Conservation (phyloP, 2,797 vertebrate species). For the Pelochelys cantorii region DNA sequence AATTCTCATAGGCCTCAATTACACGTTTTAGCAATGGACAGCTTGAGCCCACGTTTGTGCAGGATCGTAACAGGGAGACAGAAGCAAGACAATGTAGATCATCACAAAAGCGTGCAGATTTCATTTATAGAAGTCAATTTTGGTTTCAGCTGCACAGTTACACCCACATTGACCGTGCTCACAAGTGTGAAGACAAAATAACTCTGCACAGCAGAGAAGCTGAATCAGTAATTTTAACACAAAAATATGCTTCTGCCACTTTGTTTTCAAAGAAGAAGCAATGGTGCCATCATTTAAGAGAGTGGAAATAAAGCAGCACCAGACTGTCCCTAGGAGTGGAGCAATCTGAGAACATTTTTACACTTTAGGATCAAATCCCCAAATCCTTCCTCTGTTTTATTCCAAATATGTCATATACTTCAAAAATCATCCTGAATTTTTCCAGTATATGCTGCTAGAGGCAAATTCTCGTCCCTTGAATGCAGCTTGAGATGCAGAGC, state of each 20-base stretch:
- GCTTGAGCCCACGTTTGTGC: neutral
- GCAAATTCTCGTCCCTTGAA: neutral
- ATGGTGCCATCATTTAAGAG: neutral
- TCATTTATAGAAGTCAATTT: conserved; percentile 71
- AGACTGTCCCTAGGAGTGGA: neutral
- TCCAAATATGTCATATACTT: neutral
- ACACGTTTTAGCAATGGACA: neutral
- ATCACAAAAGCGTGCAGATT: conserved; percentile 50
- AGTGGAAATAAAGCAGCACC: neutral
- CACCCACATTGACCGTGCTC: conserved; percentile 26
- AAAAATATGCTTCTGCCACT: neutral
- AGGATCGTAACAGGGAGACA: neutral
- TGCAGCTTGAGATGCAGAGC: neutral
- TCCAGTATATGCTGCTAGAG: neutral
- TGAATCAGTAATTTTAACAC: neutral
- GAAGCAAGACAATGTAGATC: neutral
- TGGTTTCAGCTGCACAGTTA: conserved; percentile 53
- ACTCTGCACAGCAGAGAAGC: neutral
- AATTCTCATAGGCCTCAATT: neutral
- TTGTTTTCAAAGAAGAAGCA: neutral
- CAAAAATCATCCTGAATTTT: neutral
- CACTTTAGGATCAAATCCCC: neutral
- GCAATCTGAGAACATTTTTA: neutral
- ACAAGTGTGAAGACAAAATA: conserved; percentile 60
- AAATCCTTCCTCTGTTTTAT: neutral